These are phyloP conservation scores for Agonum fuliginosum DNA, from an alignment of 2,888 invertebrate species.

Conservation along the genomic window DNA sequence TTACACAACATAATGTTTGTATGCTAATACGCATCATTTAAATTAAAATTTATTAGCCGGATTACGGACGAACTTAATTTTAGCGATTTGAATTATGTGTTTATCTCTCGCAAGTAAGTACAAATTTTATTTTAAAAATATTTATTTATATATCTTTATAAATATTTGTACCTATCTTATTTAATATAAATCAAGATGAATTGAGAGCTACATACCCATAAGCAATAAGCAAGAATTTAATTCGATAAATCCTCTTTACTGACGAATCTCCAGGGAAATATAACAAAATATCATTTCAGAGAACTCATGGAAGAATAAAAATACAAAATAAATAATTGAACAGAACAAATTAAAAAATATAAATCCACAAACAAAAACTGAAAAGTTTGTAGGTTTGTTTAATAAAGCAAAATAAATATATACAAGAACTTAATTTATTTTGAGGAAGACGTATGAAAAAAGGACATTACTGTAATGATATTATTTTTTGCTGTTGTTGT, in stretches of 20 bases:
- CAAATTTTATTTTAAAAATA: too few species aligned
- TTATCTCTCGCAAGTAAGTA: not conserved
- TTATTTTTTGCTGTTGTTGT: too few species aligned
- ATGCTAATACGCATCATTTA: not conserved
- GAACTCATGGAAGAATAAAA: constrained; percentile 13
- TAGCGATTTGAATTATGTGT: not conserved
- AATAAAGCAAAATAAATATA: not conserved
- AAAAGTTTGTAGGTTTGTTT: not conserved
- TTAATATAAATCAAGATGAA: constrained; percentile 8
- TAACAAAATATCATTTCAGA: constrained; percentile 27
- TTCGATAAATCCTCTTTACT: constrained; percentile 40
- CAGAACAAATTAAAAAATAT: not conserved
- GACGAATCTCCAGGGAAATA: not conserved
- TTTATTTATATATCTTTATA: not conserved
- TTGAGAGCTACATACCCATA: constrained; percentile 9
- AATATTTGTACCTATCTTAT: not conserved
- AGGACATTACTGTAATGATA: too few species aligned
- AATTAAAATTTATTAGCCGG: not conserved
- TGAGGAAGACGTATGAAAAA: too few species aligned
- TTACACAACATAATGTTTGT: not conserved
- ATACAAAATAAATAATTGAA: constrained; percentile 36
- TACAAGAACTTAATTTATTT: not conserved
- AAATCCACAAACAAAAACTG: not conserved
- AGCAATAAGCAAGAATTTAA: constrained; percentile 14
- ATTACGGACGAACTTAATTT: not conserved